Evolutionary conservation across 2,888 invertebrate genomes (phyloP).

Genomic region (Agonum fuliginosum): DNA sequence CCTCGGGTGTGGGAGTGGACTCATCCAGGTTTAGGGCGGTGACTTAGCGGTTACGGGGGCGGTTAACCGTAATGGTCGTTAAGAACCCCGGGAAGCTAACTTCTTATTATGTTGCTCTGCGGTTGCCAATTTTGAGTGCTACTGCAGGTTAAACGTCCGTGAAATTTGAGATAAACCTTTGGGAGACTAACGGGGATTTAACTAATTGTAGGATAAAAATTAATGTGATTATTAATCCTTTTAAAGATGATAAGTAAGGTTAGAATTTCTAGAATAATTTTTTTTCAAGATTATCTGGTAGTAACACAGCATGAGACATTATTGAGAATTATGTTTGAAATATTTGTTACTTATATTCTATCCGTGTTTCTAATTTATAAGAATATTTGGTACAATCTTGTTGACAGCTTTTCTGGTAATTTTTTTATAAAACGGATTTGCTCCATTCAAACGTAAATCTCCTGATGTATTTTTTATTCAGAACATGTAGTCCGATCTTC

Average conservation of each 20-base stretch:
- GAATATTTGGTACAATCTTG: constrained; percentile 13
- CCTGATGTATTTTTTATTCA: constrained; percentile 22
- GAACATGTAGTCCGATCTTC: constrained; percentile 4
- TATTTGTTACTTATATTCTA: constrained; percentile 6
- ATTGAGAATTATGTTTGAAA: constrained; percentile 6
- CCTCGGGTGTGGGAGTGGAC: not conserved
- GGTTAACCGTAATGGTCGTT: constrained; percentile 27
- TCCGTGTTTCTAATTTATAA: constrained; percentile 20
- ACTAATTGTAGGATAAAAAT: too few species aligned
- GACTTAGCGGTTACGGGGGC: not conserved
- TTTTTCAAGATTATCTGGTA: constrained; percentile 4
- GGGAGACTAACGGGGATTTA: too few species aligned
- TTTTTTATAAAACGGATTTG: constrained; percentile 17
- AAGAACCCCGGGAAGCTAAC: not conserved
- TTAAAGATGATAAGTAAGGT: not conserved
- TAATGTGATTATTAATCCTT: not conserved
- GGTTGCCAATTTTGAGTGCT: not conserved
- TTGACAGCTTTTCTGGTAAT: constrained; percentile 29
- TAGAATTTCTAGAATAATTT: not conserved
- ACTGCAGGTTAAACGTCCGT: not conserved
- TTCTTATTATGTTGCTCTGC: not conserved
- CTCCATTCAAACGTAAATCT: not conserved
- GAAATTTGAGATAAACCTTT: not conserved
- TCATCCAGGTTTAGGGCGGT: not conserved
- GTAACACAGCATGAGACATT: not conserved